These are phyloP conservation scores for Megaceryle alcyon DNA, from an alignment of 2,797 vertebrate species.

Conservation along the genomic window DNA sequence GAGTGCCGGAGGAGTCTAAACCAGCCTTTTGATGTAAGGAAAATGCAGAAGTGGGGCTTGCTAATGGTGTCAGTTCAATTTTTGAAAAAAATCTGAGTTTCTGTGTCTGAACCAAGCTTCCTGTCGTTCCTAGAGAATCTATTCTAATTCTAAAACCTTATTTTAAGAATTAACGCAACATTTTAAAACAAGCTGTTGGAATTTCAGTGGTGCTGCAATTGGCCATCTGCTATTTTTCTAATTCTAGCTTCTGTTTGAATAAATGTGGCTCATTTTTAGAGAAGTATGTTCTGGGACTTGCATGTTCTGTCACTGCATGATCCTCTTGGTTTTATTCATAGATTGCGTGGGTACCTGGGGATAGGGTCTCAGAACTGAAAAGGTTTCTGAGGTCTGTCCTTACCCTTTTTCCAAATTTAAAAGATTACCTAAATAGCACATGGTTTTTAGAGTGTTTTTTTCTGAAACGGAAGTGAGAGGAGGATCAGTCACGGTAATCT, in stretches of 20 bases:
- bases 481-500: neutral
- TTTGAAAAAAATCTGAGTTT: neutral
- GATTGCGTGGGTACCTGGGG: neutral
- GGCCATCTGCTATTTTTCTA: slow-evolving; percentile 63
- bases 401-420: neutral
- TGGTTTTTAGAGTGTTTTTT: neutral
- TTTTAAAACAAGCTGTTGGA: slow-evolving; percentile 23
- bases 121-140: neutral
- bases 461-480: neutral
- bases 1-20: neutral
- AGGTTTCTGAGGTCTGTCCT: neutral
- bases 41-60: neutral
- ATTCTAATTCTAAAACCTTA: neutral
- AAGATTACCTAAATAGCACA: neutral
- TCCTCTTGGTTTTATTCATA: slow-evolving; percentile 5
- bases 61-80: neutral
- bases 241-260: slow-evolving; percentile 31
- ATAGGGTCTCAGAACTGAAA: neutral
- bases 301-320: neutral
- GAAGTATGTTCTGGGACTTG: neutral
- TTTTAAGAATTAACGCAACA: slow-evolving; percentile 13
- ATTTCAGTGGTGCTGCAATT: slow-evolving; percentile 1
- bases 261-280: slow-evolving; percentile 17
- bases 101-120: neutral
- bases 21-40: neutral